phyloP scores from a whole-genome alignment of 2,888 invertebrate species.

The Lycocerus yunnanus region DNA sequence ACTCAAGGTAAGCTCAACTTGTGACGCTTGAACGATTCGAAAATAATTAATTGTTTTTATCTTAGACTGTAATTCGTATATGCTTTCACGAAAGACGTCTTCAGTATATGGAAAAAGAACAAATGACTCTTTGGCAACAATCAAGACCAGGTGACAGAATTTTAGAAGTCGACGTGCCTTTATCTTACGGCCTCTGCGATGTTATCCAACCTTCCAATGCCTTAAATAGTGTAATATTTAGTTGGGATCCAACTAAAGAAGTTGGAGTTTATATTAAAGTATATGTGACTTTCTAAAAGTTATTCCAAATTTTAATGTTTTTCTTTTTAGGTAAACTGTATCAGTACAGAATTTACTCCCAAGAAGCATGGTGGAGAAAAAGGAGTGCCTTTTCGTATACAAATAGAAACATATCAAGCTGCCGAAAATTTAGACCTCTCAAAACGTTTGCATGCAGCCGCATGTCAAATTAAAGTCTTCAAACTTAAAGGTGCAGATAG shows the following conservation, averaged over 20 bases:
- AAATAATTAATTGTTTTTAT: not conserved
- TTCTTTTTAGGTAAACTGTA: constrained; percentile 82
- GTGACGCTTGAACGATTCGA: not conserved
- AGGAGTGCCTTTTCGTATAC: constrained; percentile 94
- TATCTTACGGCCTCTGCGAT: constrained; percentile 89
- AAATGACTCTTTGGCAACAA: constrained; percentile 89
- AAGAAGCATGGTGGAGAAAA: constrained; percentile 98
- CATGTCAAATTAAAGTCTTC: constrained; percentile 94
- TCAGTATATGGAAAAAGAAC: constrained; percentile 94
- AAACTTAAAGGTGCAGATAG: constrained; percentile 95
- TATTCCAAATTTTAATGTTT: not conserved
- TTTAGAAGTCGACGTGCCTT: constrained; percentile 89
- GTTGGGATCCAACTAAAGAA: constrained; percentile 96
- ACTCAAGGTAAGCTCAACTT: constrained; percentile 46
- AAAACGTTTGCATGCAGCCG: constrained; percentile 86
- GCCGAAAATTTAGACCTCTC: constrained; percentile 55
- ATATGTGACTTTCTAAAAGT: constrained; percentile 26
- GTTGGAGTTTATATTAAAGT: constrained; percentile 95
- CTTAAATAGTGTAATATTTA: constrained; percentile 83
- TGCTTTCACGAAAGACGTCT: constrained; percentile 95
- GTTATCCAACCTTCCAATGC: constrained; percentile 73
- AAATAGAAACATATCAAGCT: constrained; percentile 85
- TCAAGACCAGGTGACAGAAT: constrained; percentile 90
- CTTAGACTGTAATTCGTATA: constrained; percentile 83
- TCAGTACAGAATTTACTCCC: constrained; percentile 96